Evolutionary conservation across 2,888 invertebrate genomes (phyloP).

Genomic region (Caenorhabditis japonica): DNA sequence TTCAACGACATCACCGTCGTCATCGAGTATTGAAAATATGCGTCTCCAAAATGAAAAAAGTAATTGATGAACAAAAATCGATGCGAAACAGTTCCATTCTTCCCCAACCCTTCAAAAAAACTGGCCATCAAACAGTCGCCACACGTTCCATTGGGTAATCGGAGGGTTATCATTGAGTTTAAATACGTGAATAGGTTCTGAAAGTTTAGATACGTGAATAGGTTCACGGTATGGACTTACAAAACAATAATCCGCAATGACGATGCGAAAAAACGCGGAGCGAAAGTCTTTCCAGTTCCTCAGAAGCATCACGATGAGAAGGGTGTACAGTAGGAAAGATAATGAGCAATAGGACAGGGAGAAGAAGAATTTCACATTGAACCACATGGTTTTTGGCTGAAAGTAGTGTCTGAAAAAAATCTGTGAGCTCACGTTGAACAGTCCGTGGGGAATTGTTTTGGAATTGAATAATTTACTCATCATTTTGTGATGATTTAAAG

Average conservation of each 20-base stretch:
- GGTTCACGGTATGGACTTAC: conserved; percentile 15
- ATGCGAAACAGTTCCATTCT: not conserved
- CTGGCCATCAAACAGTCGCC: conserved; percentile 9
- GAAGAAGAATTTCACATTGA: conserved; percentile 26
- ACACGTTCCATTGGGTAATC: conserved; percentile 33
- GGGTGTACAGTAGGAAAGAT: conserved; percentile 21
- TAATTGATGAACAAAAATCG: not conserved
- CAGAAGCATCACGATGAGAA: conserved; percentile 23
- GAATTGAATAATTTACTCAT: too few relatives aligned
- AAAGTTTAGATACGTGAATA: not conserved
- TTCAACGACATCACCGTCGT: not conserved
- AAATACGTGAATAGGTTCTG: conserved; percentile 13
- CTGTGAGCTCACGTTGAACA: too few relatives aligned
- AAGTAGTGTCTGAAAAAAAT: too few relatives aligned
- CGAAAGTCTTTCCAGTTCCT: conserved; percentile 34
- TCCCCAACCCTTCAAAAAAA: not conserved
- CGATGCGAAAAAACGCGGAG: conserved; percentile 21
- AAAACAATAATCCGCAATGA: conserved; percentile 29
- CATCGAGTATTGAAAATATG: too few relatives aligned
- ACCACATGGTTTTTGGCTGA: not conserved
- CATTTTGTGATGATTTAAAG: too few relatives aligned
- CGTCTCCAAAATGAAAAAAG: conserved; percentile 1
- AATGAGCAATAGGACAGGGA: conserved; percentile 23
- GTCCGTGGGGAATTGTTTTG: too few relatives aligned
- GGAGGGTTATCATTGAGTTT: conserved; percentile 37